Percentiles rank a stretch among this genome's conserved stretches.
These are phyloP conservation scores for Tetrao urogallus DNA, from an alignment of 2,113 vertebrate species.

Conservation along the genomic window DNA sequence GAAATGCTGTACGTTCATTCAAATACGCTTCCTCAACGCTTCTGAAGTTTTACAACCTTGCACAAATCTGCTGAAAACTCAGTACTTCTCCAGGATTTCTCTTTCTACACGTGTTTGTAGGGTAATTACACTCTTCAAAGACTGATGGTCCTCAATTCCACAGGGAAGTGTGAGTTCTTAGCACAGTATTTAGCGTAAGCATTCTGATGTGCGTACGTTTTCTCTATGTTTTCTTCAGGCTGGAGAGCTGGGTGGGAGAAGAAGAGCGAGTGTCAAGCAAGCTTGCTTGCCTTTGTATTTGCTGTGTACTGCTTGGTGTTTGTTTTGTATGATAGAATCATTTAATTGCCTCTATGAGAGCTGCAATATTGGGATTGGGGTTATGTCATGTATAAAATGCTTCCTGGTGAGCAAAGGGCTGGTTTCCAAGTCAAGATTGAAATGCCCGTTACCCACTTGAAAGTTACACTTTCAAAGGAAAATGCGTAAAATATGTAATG, in stretches of 20 bases:
- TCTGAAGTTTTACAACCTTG: rapidly evolving
- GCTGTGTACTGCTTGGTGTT: background rate
- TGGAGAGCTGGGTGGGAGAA: no score
- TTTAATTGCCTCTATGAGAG: background rate
- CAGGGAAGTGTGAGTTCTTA: rapidly evolving
- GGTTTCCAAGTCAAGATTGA: background rate
- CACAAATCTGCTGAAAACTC: rapidly evolving
- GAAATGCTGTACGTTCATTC: rapidly evolving
- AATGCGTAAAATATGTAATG: background rate
- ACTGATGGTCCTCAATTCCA: rapidly evolving
- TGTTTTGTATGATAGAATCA: background rate
- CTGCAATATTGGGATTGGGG: background rate
- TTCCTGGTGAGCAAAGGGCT: background rate
- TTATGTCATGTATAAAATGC: background rate
- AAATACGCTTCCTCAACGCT: rapidly evolving
- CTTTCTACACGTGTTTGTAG: background rate
- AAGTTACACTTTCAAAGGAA: background rate
- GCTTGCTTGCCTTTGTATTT: background rate
- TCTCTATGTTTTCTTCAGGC: no score
- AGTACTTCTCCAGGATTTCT: background rate
- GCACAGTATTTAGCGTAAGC: rapidly evolving
- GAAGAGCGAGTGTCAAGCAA: background rate
- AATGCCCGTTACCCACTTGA: background rate
- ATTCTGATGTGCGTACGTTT: background rate
- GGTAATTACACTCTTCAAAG: no score